Conservation (phyloP, 2,113 vertebrate genomes). For the Halichoeres trimaculatus region DNA sequence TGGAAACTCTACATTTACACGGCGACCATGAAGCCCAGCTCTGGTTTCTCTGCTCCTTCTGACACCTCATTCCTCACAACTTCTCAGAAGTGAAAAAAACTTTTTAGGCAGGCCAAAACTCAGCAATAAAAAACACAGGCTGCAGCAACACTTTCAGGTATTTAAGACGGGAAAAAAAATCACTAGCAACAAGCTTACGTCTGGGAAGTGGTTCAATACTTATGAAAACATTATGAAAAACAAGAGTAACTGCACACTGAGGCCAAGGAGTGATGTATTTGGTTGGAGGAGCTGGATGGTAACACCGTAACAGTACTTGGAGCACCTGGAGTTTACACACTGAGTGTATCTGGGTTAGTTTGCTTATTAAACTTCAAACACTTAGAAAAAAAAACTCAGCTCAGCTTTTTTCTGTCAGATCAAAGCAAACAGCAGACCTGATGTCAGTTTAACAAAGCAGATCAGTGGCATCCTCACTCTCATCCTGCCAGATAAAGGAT, state of each 20-base stretch:
- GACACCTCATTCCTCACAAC: slow-evolving; percentile 36
- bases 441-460: too few species aligned
- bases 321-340: neutral
- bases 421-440: neutral
- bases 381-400: neutral
- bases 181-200: neutral
- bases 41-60: neutral
- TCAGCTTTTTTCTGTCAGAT: neutral
- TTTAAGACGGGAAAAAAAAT: neutral
- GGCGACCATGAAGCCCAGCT: neutral
- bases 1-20: slow-evolving; percentile 8
- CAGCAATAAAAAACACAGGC: neutral
- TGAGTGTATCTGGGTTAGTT: neutral
- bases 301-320: neutral
- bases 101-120: neutral
- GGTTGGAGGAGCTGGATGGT: neutral
- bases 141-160: neutral
- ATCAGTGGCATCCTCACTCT: neutral
- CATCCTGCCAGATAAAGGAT: neutral
- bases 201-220: slow-evolving; percentile 3
- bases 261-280: neutral
- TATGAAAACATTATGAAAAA: neutral
- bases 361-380: neutral
- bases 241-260: neutral
- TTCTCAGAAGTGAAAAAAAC: slow-evolving; percentile 1